Percentiles rank a stretch among this genome's conserved stretches.
phyloP scores from a whole-genome alignment of 2,113 vertebrate genomes.

The Myxocyprinus asiaticus region DNA sequence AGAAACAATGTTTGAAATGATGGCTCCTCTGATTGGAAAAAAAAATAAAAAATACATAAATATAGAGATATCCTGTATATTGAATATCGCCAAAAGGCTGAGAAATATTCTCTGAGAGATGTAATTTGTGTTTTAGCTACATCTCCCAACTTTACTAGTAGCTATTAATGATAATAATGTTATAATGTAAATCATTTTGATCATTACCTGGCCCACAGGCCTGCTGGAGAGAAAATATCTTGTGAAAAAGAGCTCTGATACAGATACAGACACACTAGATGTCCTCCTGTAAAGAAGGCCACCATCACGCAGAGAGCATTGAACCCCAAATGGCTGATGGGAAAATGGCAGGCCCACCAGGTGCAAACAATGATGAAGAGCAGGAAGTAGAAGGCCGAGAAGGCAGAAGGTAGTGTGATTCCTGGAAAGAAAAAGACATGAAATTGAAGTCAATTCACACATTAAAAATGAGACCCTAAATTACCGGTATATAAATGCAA shows the following conservation, averaged over 20 bases:
- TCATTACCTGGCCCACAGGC: slow-evolving; percentile 89
- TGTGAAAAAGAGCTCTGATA: slow-evolving; percentile 87
- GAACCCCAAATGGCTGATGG: slow-evolving; percentile 80
- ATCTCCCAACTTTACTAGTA: no score
- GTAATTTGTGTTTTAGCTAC: no score
- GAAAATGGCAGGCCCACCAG: slow-evolving; percentile 95
- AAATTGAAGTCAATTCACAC: neutral
- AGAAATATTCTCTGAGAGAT: no score
- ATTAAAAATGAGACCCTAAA: neutral
- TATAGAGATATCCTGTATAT: no score
- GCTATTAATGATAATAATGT: no score
- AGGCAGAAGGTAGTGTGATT: slow-evolving; percentile 88
- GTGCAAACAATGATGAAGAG: slow-evolving; percentile 86
- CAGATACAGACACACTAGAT: slow-evolving; percentile 88
- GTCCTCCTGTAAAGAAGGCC: slow-evolving; percentile 79
- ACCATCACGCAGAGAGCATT: slow-evolving; percentile 78
- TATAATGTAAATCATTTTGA: neutral
- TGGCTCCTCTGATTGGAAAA: no score
- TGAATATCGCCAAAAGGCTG: no score
- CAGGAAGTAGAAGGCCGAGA: slow-evolving; percentile 89
- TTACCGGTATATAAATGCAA: no score
- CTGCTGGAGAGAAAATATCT: slow-evolving; percentile 75
- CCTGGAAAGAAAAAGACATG: slow-evolving; percentile 64
- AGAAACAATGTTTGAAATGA: no score
- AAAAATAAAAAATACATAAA: no score